Evolutionary conservation across 2,797 vertebrate genomes (phyloP).

Genomic region (Helarctos malayanus): DNA sequence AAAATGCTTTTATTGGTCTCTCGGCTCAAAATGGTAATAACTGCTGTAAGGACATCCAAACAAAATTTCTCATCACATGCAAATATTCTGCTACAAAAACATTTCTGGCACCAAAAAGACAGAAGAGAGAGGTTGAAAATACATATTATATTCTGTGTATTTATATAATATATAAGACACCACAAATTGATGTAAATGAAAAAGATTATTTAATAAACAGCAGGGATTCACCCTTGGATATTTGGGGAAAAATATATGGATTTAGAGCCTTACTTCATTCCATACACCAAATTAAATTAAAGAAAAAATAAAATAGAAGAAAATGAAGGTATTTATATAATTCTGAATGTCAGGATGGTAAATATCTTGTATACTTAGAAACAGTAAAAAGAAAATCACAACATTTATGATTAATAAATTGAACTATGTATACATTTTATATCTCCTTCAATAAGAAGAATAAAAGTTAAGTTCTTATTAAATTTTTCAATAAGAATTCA

Average conservation of each 20-base stretch:
- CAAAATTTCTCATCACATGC: slow-evolving; percentile 16
- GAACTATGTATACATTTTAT: background rate
- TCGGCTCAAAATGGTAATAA: slow-evolving; percentile 31
- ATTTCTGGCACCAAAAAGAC: background rate
- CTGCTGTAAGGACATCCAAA: background rate
- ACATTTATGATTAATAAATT: slow-evolving; percentile 13
- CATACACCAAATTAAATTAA: background rate
- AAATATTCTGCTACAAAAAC: slow-evolving; percentile 19
- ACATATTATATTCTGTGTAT: background rate
- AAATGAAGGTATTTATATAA: background rate
- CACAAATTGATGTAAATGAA: background rate
- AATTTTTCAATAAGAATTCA: slow-evolving; percentile 2
- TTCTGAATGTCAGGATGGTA: background rate
- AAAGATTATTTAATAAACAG: slow-evolving; percentile 32
- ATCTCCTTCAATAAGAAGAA: background rate
- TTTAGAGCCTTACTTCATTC: background rate
- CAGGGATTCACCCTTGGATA: background rate
- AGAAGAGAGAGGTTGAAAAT: background rate
- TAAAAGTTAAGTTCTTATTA: background rate
- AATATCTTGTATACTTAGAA: background rate
- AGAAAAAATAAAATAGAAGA: background rate
- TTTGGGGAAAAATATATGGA: background rate
- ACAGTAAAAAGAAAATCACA: background rate
- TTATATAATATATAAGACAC: background rate
- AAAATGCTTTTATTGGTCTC: slow-evolving; percentile 34